These are phyloP conservation scores for Lates calcarifer DNA, from an alignment of 2,113 vertebrate species.

Conservation along the genomic window DNA sequence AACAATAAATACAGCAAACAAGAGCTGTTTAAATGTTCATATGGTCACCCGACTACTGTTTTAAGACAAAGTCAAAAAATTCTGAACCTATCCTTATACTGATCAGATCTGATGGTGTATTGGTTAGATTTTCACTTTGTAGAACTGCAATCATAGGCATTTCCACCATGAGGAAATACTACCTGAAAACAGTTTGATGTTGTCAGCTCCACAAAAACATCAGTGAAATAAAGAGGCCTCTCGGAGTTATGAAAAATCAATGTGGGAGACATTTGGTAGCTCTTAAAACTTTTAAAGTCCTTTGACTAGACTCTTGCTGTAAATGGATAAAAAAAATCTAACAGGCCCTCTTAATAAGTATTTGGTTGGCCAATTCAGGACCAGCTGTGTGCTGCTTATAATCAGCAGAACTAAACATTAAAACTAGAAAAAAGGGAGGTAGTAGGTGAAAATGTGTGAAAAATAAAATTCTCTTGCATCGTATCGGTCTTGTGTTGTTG, in stretches of 20 bases:
- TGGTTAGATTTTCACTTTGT: no score
- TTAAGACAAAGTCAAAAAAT: no score
- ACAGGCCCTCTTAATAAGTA: background rate
- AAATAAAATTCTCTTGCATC: background rate
- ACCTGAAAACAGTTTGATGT: no score
- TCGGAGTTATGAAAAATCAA: background rate
- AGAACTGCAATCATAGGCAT: no score
- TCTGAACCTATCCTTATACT: no score
- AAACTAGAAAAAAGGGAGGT: background rate
- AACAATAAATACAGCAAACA: no score
- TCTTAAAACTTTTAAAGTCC: background rate
- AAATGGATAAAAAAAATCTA: background rate
- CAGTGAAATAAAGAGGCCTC: background rate
- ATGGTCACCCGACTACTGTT: no score
- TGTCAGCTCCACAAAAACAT: background rate
- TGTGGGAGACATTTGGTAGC: background rate
- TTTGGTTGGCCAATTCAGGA: slow-evolving; percentile 1
- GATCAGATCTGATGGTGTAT: no score
- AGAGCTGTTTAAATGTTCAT: no score
- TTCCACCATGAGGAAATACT: no score
- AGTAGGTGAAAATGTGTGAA: background rate
- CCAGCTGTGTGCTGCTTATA: background rate
- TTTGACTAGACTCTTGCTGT: background rate
- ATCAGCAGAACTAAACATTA: background rate
- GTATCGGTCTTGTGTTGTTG: no score